Conservation (phyloP, 2,797 vertebrate genomes). For the Nyctalus aviator region DNA sequence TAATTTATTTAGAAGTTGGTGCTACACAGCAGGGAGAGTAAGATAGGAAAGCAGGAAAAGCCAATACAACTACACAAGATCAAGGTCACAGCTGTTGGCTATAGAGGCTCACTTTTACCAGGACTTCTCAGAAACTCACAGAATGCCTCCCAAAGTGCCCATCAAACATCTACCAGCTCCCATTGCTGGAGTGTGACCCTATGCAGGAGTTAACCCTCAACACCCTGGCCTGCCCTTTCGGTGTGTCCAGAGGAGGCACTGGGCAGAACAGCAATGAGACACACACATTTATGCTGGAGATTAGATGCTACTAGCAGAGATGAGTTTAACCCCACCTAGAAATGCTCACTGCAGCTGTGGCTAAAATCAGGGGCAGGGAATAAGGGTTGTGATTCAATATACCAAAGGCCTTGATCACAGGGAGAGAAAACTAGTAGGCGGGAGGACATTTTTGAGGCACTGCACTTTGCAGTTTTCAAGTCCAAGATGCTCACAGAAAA, state of each 20-base stretch:
- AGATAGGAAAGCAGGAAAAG: neutral
- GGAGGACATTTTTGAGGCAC: neutral
- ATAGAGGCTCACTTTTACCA: neutral
- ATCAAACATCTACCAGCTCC: neutral
- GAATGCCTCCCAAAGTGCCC: neutral
- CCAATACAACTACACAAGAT: neutral
- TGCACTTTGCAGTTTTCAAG: neutral
- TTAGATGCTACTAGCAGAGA: neutral
- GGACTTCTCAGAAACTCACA: neutral
- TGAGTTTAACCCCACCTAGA: neutral
- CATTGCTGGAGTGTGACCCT: neutral
- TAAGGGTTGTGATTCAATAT: neutral
- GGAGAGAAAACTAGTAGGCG: neutral
- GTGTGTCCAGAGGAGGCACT: neutral
- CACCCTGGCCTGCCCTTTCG: neutral
- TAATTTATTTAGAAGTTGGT: constrained; percentile 11
- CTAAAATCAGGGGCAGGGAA: neutral
- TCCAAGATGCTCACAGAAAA: constrained; percentile 9
- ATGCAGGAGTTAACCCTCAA: neutral
- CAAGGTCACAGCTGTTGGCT: neutral
- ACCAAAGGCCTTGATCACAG: neutral
- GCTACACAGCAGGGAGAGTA: neutral
- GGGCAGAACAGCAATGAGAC: neutral
- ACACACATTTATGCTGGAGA: neutral
- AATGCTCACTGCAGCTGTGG: neutral